Base-by-base conservation (phyloP, 1,140 invertebrate genomes). In the Habropoda laboriosa region DNA sequence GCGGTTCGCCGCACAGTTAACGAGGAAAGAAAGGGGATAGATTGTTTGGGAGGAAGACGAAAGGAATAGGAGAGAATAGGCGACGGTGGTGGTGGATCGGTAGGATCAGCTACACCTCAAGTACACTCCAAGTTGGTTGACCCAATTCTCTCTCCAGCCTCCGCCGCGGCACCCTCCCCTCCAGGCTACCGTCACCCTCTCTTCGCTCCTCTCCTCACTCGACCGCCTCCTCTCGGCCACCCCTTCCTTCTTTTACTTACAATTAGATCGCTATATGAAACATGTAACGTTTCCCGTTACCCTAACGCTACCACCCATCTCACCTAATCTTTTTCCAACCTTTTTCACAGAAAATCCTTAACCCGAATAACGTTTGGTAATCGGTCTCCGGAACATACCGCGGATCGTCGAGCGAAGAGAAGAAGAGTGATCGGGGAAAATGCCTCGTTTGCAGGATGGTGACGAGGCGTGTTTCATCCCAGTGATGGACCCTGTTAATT, bases 71-170 rank as follows among this genome's bases (percentile, higher is more conserved):
- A 13, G 38, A 40, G 61, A 42, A 42, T 27, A 0, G n/a, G n/a
- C n/a, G n/a, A n/a, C 7, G 30, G 30, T 38, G 30, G 53, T 49
- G 47, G n/a, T 13, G 16, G 45, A 53, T 71, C 55, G 57, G 66
- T 58, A 71, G 66, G 67, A 83, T 83, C 79, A 86, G 70, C 68
- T 73, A 88, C 86, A 91, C 88, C 87, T 91, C 84, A 83, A 90
- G 90, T 82, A 79, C 81, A 75, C 89, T 90, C 72, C 81, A 87
- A 89, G 80, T 84, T 80, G 80, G 80, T 87, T 90, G 90, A 91
- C 90, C 90, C 87, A 90, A 91, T 91, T 91, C 89, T 79, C 89
- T 79, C 64, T 81, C 63, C 67, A 82, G 64, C 30, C 80, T 64
- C 66, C 72, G 24, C 47, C 79, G 72, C 79, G 82, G 40, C 66